Base-by-base conservation (phyloP, 2,888 invertebrate genomes). In the Ischnus inquisitorius region DNA sequence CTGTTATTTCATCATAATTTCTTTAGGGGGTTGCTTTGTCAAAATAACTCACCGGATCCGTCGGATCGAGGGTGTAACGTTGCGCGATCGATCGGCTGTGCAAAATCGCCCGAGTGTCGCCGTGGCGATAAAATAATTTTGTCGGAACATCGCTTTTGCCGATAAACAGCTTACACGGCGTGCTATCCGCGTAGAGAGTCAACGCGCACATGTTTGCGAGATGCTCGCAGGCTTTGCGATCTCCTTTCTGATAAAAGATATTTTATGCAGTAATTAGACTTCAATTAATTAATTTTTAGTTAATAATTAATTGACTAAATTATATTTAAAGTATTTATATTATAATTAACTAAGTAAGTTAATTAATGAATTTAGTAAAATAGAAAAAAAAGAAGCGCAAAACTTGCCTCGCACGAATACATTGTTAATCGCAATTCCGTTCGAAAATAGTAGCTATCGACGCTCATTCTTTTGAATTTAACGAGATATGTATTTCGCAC, bases 201-300 rank as follows among this genome's bases (percentile, higher is more conserved):
- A 96, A 91, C 0, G 95, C 94, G 89, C 97, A 97, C 92, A 96
- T 94, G 92, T 97, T 96, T 1, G 96, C 95, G 81, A 97, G 92
- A 82, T 95, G 94, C 92, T 96, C 95, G 89, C 97, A 97, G 10
- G 96, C 95, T 16, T 94, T 95, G 74, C 89, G 89, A 88, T 95
- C 94, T 57, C 92, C 92, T 88, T 94, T 94, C 90, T 94, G 89
- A 51, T 64, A 19, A 62, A 22, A 68, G 22, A 71, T 60, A 14
- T 54, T 67, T 67, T 65, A 43, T 69, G n/a, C 75, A 1, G n/a
- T 68, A 14, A 5, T 75, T 43, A 16, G 12, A 34, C 3, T 19
- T 25, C 14, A 54, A 62, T 68, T 64, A 39, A n/a, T n/a, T n/a
- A n/a, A n/a, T n/a, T n/a, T n/a, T n/a, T n/a, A 57, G 54, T 46